These are phyloP conservation scores for Cosmia pyralina DNA, from an alignment of 2,888 invertebrate species.

Conservation along the genomic window DNA sequence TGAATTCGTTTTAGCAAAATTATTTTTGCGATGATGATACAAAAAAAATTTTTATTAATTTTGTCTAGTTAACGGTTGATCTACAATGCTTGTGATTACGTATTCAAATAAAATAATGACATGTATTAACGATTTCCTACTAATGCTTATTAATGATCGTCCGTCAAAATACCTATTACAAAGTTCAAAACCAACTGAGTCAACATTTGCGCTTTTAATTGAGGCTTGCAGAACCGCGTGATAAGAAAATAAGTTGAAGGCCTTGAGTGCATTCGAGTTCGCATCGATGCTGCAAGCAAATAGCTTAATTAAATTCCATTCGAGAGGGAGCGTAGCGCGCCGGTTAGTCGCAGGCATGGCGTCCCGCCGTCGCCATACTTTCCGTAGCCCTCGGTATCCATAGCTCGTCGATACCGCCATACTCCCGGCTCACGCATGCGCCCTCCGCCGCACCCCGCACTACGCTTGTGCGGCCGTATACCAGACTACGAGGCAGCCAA, in stretches of 20 bases:
- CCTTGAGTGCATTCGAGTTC: slow-evolving; percentile 68
- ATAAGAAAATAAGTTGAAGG: slow-evolving; percentile 58
- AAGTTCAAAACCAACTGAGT: slow-evolving; percentile 41
- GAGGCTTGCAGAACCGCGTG: slow-evolving; percentile 10
- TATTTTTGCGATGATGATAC: too few species aligned
- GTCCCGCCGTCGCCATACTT: slow-evolving; percentile 75
- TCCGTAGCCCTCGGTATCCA: slow-evolving; percentile 36
- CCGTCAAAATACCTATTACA: slow-evolving; percentile 24
- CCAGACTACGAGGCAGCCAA: slow-evolving; percentile 73
- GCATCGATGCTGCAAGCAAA: slow-evolving; percentile 68
- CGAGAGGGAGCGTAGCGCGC: slow-evolving; percentile 65
- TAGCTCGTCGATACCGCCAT: slow-evolving; percentile 77
- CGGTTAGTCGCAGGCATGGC: slow-evolving; percentile 74
- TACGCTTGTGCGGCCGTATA: slow-evolving; percentile 80
- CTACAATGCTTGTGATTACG: neutral
- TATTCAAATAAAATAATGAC: slow-evolving; percentile 8
- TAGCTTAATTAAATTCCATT: slow-evolving; percentile 73
- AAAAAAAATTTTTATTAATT: too few species aligned
- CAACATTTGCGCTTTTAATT: slow-evolving; percentile 36
- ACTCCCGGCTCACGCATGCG: slow-evolving; percentile 79
- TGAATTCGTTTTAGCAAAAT: neutral
- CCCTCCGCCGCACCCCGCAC: slow-evolving; percentile 60
- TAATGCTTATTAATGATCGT: slow-evolving; percentile 26
- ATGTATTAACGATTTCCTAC: slow-evolving; percentile 24
- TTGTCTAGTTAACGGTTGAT: neutral